Conservation (phyloP, 2,797 vertebrate genomes). For the Lepidocolaptes lacrymiger region DNA sequence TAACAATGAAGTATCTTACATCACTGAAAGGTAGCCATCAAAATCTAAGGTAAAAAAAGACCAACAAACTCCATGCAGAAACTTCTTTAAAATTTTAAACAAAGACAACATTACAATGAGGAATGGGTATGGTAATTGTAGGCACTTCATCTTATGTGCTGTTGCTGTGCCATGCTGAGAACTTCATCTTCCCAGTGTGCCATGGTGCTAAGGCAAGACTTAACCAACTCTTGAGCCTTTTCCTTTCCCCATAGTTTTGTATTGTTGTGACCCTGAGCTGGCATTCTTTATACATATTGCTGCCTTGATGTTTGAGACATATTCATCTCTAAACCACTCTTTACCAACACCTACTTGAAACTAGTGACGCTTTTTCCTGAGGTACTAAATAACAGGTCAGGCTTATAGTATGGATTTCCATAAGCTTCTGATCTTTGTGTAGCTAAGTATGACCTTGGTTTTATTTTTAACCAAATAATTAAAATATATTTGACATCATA, state of each 20-base stretch:
- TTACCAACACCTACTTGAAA: background rate
- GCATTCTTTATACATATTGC: background rate
- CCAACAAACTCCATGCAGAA: background rate
- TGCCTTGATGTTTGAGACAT: background rate
- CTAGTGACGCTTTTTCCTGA: background rate
- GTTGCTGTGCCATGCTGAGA: background rate
- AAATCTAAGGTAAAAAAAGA: background rate
- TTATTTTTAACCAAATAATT: background rate
- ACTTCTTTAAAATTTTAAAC: background rate
- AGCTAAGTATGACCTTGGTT: background rate
- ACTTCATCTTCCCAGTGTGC: background rate
- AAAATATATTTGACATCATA: background rate
- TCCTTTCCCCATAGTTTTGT: background rate
- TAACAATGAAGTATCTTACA: background rate
- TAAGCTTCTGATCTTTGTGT: background rate
- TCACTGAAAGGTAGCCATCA: background rate
- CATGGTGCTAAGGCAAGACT: background rate
- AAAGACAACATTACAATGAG: rapidly evolving
- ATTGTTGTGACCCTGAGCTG: background rate
- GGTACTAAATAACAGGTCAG: background rate
- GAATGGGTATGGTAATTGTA: background rate
- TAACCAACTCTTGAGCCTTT: background rate
- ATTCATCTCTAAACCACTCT: background rate
- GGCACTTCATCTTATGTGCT: background rate
- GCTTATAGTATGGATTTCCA: background rate